Evolutionary conservation across 2,113 vertebrate genomes (phyloP).

Genomic region (Dromaius novaehollandiae): DNA sequence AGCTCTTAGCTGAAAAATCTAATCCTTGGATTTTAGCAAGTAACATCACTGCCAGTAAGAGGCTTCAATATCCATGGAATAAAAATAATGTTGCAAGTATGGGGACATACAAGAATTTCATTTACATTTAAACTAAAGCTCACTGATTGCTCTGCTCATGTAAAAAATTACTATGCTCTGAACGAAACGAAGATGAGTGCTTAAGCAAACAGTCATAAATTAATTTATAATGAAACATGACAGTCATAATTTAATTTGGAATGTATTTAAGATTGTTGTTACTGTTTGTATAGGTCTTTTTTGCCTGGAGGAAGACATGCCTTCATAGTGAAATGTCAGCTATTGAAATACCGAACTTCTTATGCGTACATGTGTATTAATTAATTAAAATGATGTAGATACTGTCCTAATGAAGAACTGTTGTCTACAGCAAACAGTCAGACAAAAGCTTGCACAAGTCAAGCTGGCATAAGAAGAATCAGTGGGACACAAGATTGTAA

Average conservation of each 20-base stretch:
- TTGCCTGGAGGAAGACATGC: constrained; percentile 51
- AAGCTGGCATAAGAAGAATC: background rate
- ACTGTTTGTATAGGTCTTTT: constrained; percentile 52
- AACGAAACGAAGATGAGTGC: constrained; percentile 52
- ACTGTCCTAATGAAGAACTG: constrained; percentile 32
- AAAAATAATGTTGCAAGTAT: background rate
- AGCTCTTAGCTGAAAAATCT: background rate
- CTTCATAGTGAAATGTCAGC: constrained; percentile 32
- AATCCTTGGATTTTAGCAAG: background rate
- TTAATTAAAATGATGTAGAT: constrained; percentile 35
- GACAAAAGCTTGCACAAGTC: background rate
- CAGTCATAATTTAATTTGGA: constrained; percentile 73
- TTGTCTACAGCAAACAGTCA: background rate
- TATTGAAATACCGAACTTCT: constrained; percentile 49
- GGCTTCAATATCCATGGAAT: background rate
- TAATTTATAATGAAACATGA: constrained; percentile 73
- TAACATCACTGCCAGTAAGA: background rate
- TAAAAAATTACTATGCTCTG: constrained; percentile 44
- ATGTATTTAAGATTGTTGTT: constrained; percentile 57
- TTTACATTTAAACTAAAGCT: constrained; percentile 43
- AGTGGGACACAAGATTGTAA: background rate
- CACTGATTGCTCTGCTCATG: constrained; percentile 30
- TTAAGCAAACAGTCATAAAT: constrained; percentile 71
- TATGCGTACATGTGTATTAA: background rate
- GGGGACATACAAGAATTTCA: constrained; percentile 6